Evolutionary conservation across 2,797 vertebrate species (phyloP).

Genomic region (Myotis planiceps): DNA sequence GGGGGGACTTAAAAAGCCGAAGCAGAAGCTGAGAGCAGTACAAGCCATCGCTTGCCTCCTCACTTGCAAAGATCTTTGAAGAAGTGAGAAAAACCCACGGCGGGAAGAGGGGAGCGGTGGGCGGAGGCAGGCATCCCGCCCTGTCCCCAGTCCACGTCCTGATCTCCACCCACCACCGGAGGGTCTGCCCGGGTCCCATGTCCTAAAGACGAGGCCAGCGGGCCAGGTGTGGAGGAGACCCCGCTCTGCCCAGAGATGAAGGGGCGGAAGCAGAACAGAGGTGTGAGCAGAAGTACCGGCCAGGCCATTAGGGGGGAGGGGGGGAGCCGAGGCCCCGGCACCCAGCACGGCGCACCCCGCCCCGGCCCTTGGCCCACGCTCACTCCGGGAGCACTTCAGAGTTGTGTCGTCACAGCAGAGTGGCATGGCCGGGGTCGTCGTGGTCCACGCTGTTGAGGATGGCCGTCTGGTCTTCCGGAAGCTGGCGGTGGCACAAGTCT

Average conservation of each 20-base stretch:
- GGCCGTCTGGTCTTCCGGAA: slow-evolving; percentile 95
- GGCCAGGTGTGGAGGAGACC: not conserved
- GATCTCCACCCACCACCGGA: not conserved
- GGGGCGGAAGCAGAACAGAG: not conserved
- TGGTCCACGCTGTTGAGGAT: slow-evolving; percentile 96
- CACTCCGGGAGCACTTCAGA: slow-evolving; percentile 68
- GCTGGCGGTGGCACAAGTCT: slow-evolving; percentile 93
- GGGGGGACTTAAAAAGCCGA: slow-evolving; percentile 67
- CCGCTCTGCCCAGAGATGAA: not conserved
- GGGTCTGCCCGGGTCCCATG: not conserved
- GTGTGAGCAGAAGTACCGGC: not conserved
- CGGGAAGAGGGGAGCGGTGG: not conserved
- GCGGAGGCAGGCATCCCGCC: not conserved
- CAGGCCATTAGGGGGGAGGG: not conserved
- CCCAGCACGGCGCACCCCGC: not conserved
- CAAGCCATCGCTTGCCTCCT: slow-evolving; percentile 54
- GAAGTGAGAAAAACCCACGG: slow-evolving; percentile 24
- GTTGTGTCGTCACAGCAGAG: slow-evolving; percentile 90
- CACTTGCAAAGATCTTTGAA: slow-evolving; percentile 35
- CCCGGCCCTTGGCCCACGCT: not conserved
- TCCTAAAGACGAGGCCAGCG: not conserved
- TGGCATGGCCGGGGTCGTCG: slow-evolving; percentile 92
- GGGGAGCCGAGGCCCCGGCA: not conserved
- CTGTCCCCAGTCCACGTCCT: not conserved
- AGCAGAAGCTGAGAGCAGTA: slow-evolving; percentile 58